phyloP scores from a whole-genome alignment of 2,888 invertebrate species.

The Panzeria rudis region DNA sequence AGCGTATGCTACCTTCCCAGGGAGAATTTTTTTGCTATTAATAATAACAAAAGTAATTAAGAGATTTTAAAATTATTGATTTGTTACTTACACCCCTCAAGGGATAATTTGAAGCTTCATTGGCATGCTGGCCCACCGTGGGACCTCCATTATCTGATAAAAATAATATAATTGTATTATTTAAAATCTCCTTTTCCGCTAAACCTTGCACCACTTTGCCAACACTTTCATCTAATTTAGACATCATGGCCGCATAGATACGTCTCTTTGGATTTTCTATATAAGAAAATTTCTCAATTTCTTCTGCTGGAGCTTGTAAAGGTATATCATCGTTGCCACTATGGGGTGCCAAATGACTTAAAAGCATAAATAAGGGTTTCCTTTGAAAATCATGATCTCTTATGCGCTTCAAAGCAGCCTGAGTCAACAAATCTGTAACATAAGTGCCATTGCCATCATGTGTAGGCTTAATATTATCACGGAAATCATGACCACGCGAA shows the following conservation, averaged over 20 bases:
- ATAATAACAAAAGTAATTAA: conserved; percentile 2
- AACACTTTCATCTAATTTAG: conserved; percentile 92
- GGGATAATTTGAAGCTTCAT: conserved; percentile 91
- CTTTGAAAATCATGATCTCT: conserved; percentile 85
- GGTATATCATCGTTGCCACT: conserved; percentile 88
- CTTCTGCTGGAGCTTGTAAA: conserved; percentile 89
- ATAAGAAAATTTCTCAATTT: conserved; percentile 87
- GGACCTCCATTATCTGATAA: conserved; percentile 95
- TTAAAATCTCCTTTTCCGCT: conserved; percentile 87
- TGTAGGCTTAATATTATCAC: conserved; percentile 84
- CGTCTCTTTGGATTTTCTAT: conserved; percentile 87
- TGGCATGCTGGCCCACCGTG: conserved; percentile 88
- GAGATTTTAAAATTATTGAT: conserved; percentile 8
- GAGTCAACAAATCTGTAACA: conserved; percentile 88
- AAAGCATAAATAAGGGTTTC: conserved; percentile 90
- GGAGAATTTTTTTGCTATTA: conserved; percentile 89
- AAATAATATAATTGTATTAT: conserved; percentile 93
- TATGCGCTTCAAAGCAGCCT: conserved; percentile 87
- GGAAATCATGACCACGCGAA: conserved; percentile 84
- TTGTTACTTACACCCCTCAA: conserved; percentile 87
- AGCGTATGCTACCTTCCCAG: conserved; percentile 94
- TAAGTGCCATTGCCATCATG: conserved; percentile 86
- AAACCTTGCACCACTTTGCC: conserved; percentile 90
- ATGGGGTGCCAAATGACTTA: conserved; percentile 93
- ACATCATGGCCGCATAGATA: conserved; percentile 93